Base-by-base conservation (phyloP, 2,113 vertebrate genomes). In the Chunga burmeisteri region DNA sequence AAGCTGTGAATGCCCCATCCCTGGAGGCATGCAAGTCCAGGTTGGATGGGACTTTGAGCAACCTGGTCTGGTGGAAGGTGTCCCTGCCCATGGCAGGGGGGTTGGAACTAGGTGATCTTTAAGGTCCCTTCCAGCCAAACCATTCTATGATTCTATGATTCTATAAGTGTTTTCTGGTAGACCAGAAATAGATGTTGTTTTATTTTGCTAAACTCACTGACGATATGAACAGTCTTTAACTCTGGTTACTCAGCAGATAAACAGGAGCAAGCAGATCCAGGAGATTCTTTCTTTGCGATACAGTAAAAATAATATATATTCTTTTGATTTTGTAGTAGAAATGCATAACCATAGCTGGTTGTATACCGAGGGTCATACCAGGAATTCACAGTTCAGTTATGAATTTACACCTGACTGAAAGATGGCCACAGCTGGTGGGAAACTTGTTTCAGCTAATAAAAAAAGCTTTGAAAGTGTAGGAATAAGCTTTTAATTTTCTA, bases 321-420 rank as follows among this genome's bases (percentile, higher is more conserved):
- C 3, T 27, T 86, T 82, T 53, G 4, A 46, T 63, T 82, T 80
- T 83, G 27, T 38, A 42, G 10, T 50, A 75, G 26, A 89, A 89
- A 73, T 55, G 7, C 19, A 50, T 77, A 58, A 68, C 13, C n/a
- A 26, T 32, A 77, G 26, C 22, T 83, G 49, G 13, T 40, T 83
- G n/a, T 38, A 55, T 23, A 38, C 6, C 0, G 0, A 50, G 9
- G 22, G 32, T 53, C 44, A 20, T 46, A 59, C 11, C 40, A 59
- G 40, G 44, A 86, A 61, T 55, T 83, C 53, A 67, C 16, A 71
- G 19, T 36, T 80, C 62, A 50, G 29, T 32, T 83, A 27, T 0
- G 2, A 83, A 68, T 70, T 81, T 29, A 73, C 25, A 63, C 13
- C 23, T 0, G 1, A 63, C 49, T 47, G 49, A 73, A 94, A 81